Evolutionary conservation across 1,140 invertebrate species (phyloP).

Genomic region (Drosophila gunungcola): DNA sequence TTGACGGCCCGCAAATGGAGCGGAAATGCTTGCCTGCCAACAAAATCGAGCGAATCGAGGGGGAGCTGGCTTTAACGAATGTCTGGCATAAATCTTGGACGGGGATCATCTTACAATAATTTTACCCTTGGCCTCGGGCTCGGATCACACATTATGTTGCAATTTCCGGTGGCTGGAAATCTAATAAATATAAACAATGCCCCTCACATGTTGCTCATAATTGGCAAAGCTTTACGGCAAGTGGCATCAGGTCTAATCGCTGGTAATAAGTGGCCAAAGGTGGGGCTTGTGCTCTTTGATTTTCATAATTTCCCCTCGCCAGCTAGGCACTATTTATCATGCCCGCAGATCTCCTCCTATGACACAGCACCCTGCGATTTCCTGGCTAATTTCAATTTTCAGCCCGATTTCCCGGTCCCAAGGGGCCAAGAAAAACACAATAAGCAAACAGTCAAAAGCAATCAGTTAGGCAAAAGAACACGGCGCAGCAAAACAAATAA

Average conservation of each 20-base stretch:
- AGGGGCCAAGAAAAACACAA: slow-evolving; percentile 18
- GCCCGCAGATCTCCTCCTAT: not conserved
- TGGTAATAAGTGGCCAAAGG: slow-evolving; percentile 40
- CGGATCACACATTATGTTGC: slow-evolving; percentile 54
- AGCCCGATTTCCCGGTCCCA: slow-evolving; percentile 46
- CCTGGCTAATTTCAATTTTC: slow-evolving; percentile 74
- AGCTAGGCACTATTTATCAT: slow-evolving; percentile 27
- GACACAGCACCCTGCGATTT: slow-evolving; percentile 21
- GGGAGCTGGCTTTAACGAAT: slow-evolving; percentile 68
- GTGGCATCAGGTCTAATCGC: slow-evolving; percentile 53
- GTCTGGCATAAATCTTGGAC: slow-evolving; percentile 74
- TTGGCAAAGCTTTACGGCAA: slow-evolving; percentile 43
- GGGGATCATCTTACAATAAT: slow-evolving; percentile 65
- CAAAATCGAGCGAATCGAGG: not conserved
- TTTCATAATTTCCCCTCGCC: slow-evolving; percentile 17
- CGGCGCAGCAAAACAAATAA: slow-evolving; percentile 39
- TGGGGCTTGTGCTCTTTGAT: slow-evolving; percentile 22
- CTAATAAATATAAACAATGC: slow-evolving; percentile 79
- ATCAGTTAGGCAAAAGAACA: slow-evolving; percentile 64
- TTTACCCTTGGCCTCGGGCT: slow-evolving; percentile 1
- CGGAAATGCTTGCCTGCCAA: slow-evolving; percentile 64
- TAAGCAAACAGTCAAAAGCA: slow-evolving; percentile 60
- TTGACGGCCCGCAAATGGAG: slow-evolving; percentile 73
- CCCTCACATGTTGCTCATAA: slow-evolving; percentile 70
- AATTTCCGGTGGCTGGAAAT: slow-evolving; percentile 66